Conservation (phyloP, 23 tunicate genomes). For the Styela plicata region DNA sequence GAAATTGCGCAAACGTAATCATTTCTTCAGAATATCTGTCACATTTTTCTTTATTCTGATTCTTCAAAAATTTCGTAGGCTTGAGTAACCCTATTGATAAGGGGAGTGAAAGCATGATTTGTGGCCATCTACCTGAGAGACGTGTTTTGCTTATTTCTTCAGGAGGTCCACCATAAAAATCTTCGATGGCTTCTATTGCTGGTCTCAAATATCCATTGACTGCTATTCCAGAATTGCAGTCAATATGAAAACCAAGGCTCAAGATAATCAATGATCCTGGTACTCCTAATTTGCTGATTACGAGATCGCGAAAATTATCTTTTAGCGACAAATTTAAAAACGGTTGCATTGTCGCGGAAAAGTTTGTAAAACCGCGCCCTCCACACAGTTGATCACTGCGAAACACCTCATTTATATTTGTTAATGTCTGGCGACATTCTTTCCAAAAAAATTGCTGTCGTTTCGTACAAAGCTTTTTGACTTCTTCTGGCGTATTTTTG, state of each 20-base stretch:
- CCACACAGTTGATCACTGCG: slow-evolving; percentile 18
- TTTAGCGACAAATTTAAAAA: slow-evolving; percentile 19
- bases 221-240: not conserved
- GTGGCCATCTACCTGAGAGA: slow-evolving; percentile 20
- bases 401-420: not conserved
- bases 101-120: slow-evolving; percentile 14
- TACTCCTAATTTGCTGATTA: slow-evolving; percentile 8
- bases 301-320: slow-evolving; percentile 14
- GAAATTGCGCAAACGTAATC: not conserved
- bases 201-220: slow-evolving; percentile 15
- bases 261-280: slow-evolving; percentile 38
- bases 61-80: not conserved
- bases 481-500: slow-evolving; percentile 2
- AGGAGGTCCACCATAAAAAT: slow-evolving; percentile 6
- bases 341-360: slow-evolving; percentile 21
- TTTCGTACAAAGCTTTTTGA: not conserved
- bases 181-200: not conserved
- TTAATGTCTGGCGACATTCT: slow-evolving; percentile 2
- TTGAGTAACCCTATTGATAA: slow-evolving; percentile 17
- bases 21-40: not conserved
- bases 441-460: slow-evolving; percentile 29
- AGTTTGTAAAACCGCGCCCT: slow-evolving; percentile 21
- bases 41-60: slow-evolving; percentile 15
- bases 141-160: not conserved
- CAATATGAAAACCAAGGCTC: slow-evolving; percentile 28